phyloP scores from a whole-genome alignment of 64 coral and sea anemone species.

The Acropora yongei region DNA sequence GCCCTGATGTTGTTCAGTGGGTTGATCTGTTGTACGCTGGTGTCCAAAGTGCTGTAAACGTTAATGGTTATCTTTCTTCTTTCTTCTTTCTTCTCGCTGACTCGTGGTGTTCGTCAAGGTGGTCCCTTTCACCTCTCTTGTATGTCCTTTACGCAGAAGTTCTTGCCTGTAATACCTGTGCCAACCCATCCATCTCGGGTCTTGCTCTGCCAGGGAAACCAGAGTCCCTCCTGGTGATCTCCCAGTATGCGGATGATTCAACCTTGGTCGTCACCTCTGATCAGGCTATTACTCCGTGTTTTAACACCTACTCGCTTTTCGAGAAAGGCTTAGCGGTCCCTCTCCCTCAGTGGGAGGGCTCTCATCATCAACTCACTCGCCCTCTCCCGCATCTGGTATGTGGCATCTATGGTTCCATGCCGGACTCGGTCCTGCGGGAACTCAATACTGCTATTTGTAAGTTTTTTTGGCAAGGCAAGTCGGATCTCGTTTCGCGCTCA shows the following conservation, averaged over 20 bases:
- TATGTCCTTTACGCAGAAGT: slow-evolving; percentile 40
- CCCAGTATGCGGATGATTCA: slow-evolving; percentile 30
- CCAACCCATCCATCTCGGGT: not conserved
- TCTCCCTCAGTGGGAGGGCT: not conserved
- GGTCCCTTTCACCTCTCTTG: slow-evolving; percentile 15
- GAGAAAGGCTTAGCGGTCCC: slow-evolving; percentile 11
- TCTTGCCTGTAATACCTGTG: not conserved
- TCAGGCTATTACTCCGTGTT: not conserved
- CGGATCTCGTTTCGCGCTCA: not conserved
- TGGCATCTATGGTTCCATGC: too few relatives aligned
- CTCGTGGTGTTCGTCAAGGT: slow-evolving; percentile 52
- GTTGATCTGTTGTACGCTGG: not conserved
- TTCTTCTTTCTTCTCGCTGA: not conserved
- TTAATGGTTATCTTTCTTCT: slow-evolving; percentile 26
- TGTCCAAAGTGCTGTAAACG: slow-evolving; percentile 16
- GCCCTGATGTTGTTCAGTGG: not conserved
- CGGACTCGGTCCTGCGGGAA: too few relatives aligned
- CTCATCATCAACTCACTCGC: not conserved
- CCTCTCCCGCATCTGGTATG: not conserved
- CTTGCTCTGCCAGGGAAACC: not conserved
- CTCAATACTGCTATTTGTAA: too few relatives aligned
- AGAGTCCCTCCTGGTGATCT: not conserved
- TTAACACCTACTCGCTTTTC: not conserved
- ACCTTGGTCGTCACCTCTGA: not conserved
- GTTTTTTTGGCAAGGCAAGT: too few relatives aligned